phyloP scores from a whole-genome alignment of 2,888 invertebrate species.

The Drosophila aldrichi region DNA sequence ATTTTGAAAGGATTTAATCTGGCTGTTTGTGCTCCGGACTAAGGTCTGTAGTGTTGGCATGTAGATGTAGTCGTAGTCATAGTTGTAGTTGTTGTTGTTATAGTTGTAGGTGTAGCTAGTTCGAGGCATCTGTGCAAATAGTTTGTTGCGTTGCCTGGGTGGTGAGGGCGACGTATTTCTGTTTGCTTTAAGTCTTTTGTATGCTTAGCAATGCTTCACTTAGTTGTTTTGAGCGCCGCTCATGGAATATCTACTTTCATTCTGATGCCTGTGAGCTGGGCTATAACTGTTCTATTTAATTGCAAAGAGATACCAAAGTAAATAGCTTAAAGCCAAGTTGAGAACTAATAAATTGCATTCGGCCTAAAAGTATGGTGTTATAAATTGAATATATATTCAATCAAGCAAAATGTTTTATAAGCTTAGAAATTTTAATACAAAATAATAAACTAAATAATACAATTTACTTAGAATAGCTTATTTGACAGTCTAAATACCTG shows the following conservation, averaged over 20 bases:
- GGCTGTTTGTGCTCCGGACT: constrained; percentile 37
- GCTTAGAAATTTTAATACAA: neutral
- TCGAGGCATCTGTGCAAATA: constrained; percentile 49
- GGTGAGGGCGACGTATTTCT: constrained; percentile 3
- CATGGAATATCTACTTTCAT: constrained; percentile 3
- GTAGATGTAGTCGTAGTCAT: constrained; percentile 24
- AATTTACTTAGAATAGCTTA: neutral
- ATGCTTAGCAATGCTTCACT: constrained; percentile 26
- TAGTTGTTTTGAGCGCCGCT: constrained; percentile 14
- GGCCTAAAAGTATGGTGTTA: neutral
- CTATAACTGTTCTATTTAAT: constrained; percentile 4
- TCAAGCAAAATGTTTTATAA: neutral
- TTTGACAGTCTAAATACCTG: neutral
- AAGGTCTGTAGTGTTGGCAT: constrained; percentile 26
- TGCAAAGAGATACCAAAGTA: neutral
- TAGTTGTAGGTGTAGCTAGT: constrained; percentile 2
- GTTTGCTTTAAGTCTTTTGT: constrained; percentile 32
- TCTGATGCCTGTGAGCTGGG: neutral
- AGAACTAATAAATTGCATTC: neutral
- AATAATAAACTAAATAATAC: neutral
- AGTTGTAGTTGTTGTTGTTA: constrained; percentile 11
- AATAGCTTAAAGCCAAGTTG: neutral
- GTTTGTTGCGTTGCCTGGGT: constrained; percentile 43
- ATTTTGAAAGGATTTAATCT: constrained; percentile 76
- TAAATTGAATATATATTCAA: neutral